Conservation (phyloP, 2,797 vertebrate species). For the Harpagifer antarcticus region DNA sequence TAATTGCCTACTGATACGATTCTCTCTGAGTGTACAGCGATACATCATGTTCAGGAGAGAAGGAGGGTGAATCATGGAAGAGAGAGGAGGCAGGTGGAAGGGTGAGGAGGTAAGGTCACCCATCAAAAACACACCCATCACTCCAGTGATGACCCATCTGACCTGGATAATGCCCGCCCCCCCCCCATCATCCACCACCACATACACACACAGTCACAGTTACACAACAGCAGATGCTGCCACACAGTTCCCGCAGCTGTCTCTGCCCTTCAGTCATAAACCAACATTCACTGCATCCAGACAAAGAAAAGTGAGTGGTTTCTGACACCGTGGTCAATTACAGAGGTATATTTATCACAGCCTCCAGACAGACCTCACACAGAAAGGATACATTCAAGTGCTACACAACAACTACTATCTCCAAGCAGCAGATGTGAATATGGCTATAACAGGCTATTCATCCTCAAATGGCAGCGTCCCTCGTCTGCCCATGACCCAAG, state of each 20-base stretch:
- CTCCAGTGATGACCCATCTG: conserved; percentile 64
- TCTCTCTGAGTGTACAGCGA: background rate
- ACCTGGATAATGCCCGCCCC: conserved; percentile 36
- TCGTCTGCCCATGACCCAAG: conserved; percentile 32
- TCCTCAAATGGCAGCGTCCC: conserved; percentile 41
- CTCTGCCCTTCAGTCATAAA: conserved; percentile 60
- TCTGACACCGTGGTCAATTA: conserved; percentile 70
- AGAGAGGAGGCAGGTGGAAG: conserved; percentile 51
- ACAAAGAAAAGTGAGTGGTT: conserved; percentile 61
- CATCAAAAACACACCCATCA: conserved; percentile 73
- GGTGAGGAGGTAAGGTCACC: conserved; percentile 57
- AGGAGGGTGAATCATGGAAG: conserved; percentile 36
- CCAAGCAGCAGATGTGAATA: conserved; percentile 58
- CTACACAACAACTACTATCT: conserved; percentile 46
- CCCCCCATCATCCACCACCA: conserved; percentile 6
- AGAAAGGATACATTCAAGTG: conserved; percentile 37
- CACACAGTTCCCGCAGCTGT: conserved; percentile 65
- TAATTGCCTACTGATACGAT: conserved; percentile 52
- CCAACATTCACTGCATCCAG: conserved; percentile 50
- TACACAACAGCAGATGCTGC: conserved; percentile 50
- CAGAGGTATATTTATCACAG: conserved; percentile 67
- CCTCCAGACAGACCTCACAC: conserved; percentile 51
- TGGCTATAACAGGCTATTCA: conserved; percentile 42
- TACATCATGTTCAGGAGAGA: conserved; percentile 35
- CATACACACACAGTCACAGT: conserved; percentile 20